Conservation (phyloP, 2,113 vertebrate genomes). For the Neodontobutis hainanensis region DNA sequence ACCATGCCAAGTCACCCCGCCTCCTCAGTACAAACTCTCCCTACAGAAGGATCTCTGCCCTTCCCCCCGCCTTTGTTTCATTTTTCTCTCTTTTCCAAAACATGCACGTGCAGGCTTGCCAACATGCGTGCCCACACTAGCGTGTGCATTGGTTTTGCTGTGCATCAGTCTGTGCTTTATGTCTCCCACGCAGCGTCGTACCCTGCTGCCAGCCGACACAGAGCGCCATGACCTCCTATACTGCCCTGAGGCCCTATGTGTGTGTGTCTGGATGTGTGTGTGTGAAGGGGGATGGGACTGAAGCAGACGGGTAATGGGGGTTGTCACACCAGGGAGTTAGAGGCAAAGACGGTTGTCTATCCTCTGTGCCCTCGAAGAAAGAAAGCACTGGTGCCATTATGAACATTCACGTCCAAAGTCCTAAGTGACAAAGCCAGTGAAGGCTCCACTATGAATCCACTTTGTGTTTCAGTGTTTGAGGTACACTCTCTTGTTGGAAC, state of each 20-base stretch:
- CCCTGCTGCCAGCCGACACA: slow-evolving; percentile 58
- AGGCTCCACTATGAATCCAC: slow-evolving; percentile 3
- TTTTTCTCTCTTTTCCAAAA: slow-evolving; percentile 54
- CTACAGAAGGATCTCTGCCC: slow-evolving; percentile 18
- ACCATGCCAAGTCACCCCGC: slow-evolving; percentile 53
- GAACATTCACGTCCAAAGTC: slow-evolving; percentile 35
- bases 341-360: slow-evolving; percentile 63
- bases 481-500: neutral
- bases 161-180: slow-evolving; percentile 47
- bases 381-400: slow-evolving; percentile 56
- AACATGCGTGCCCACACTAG: slow-evolving; percentile 56
- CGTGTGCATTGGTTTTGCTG: slow-evolving; percentile 37
- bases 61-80: slow-evolving; percentile 41
- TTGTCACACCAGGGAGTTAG: slow-evolving; percentile 75
- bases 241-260: slow-evolving; percentile 49
- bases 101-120: slow-evolving; percentile 60
- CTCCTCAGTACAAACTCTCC: slow-evolving; percentile 27
- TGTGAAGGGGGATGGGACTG: slow-evolving; percentile 51
- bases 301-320: slow-evolving; percentile 78
- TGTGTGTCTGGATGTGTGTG: slow-evolving; percentile 35
- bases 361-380: slow-evolving; percentile 50
- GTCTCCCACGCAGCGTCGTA: slow-evolving; percentile 56
- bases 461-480: neutral
- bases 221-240: slow-evolving; percentile 67
- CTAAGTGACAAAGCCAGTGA: slow-evolving; percentile 19